Percentiles rank a stretch among this genome's conserved stretches.
Conservation (phyloP, 2,888 invertebrate species). For the Apeira syringaria region DNA sequence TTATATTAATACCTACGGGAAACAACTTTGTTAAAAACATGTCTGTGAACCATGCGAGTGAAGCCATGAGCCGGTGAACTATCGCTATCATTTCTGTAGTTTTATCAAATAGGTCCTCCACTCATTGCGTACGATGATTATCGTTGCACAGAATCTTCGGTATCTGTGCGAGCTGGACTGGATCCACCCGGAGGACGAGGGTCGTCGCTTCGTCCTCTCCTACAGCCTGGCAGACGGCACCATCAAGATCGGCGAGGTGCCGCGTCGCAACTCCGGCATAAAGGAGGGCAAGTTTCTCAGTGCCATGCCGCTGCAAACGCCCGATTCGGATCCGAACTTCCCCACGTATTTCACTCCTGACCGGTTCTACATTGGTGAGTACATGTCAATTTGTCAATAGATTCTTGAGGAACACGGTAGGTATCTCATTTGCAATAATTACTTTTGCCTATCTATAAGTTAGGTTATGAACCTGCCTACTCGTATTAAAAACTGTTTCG, state of each 20-base stretch:
- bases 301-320: conserved; percentile 86
- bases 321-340: conserved; percentile 86
- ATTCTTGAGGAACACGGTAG: too few relatives aligned
- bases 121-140: neutral
- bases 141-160: conserved; percentile 79
- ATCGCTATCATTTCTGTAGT: too few relatives aligned
- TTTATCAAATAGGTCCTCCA: too few relatives aligned
- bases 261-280: conserved; percentile 89
- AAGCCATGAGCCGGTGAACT: too few relatives aligned
- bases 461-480: too few relatives aligned
- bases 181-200: conserved; percentile 90
- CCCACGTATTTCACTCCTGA: conserved; percentile 90
- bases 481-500: too few relatives aligned
- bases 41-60: too few relatives aligned
- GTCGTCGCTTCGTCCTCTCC: conserved; percentile 89
- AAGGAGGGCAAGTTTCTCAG: conserved; percentile 89
- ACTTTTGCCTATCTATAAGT: too few relatives aligned
- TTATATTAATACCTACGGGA: too few relatives aligned
- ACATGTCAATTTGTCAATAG: too few relatives aligned
- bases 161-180: conserved; percentile 91
- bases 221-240: conserved; percentile 91
- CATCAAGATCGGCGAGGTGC: conserved; percentile 89
- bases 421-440: too few relatives aligned
- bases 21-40: too few relatives aligned
- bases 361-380: conserved; percentile 90